Evolutionary conservation across 2,888 invertebrate species (phyloP).

Genomic region (Pardosa pseudoannulata): DNA sequence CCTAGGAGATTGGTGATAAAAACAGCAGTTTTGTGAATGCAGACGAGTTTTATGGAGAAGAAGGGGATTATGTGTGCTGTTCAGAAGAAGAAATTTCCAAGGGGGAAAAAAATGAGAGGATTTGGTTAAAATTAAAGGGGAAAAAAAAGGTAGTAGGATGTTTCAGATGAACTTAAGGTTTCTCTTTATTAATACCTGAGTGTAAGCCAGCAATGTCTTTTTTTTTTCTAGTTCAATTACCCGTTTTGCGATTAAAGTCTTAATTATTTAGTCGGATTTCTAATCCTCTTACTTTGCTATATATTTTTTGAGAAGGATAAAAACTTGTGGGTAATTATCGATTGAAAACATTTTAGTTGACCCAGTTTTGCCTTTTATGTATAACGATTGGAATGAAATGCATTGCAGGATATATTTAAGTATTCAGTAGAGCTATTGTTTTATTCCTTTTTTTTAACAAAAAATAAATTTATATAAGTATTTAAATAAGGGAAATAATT

Average conservation of each 20-base stretch:
- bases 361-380: neutral
- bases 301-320: neutral
- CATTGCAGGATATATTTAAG: too few relatives aligned
- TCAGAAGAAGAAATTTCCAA: slow-evolving; percentile 29
- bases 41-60: slow-evolving; percentile 53
- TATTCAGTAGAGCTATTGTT: too few relatives aligned
- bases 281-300: neutral
- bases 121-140: slow-evolving; percentile 9
- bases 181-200: slow-evolving; percentile 47
- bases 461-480: too few relatives aligned
- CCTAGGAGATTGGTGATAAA: slow-evolving; percentile 67
- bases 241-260: slow-evolving; percentile 3
- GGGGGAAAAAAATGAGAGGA: slow-evolving; percentile 25
- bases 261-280: slow-evolving; percentile 7
- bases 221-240: neutral
- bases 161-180: neutral
- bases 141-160: neutral
- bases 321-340: neutral
- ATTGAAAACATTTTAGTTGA: neutral
- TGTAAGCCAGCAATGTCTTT: neutral
- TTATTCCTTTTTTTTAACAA: too few relatives aligned
- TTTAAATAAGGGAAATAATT: too few relatives aligned
- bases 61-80: slow-evolving; percentile 42
- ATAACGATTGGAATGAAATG: neutral
- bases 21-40: slow-evolving; percentile 52